phyloP scores from a whole-genome alignment of 2,113 vertebrate species.

The Syngnathus scovelli region DNA sequence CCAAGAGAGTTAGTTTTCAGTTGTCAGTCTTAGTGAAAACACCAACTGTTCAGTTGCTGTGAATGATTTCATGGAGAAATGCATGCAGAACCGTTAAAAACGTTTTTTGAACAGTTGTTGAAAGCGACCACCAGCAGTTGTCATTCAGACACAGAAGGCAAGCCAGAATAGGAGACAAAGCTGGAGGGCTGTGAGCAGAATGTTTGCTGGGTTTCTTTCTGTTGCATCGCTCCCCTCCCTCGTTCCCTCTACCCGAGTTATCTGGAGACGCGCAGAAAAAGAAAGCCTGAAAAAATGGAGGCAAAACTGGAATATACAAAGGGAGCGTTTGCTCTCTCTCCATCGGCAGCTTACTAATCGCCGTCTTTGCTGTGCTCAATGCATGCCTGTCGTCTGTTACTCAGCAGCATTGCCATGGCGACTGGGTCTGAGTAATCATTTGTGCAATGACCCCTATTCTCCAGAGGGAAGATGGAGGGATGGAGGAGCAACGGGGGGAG shows the following conservation, averaged over 20 bases:
- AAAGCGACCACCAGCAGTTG: constrained; percentile 38
- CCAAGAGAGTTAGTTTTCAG: background rate
- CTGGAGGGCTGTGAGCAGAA: constrained; percentile 56
- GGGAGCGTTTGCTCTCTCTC: constrained; percentile 72
- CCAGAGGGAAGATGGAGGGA: constrained; percentile 72
- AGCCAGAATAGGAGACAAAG: constrained; percentile 57
- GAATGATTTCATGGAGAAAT: background rate
- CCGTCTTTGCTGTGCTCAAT: constrained; percentile 82
- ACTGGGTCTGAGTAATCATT: constrained; percentile 96
- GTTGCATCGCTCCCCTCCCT: constrained; percentile 38
- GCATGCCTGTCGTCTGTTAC: constrained; percentile 84
- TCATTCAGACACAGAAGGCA: constrained; percentile 49
- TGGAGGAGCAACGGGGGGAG: constrained; percentile 34
- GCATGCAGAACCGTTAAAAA: constrained; percentile 18
- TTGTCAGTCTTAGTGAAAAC: background rate
- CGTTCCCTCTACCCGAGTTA: constrained; percentile 49
- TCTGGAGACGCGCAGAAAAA: constrained; percentile 55
- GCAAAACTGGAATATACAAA: constrained; percentile 65
- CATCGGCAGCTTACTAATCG: constrained; percentile 80
- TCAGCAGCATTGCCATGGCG: constrained; percentile 85
- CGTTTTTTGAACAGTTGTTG: constrained; percentile 29
- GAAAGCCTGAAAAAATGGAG: constrained; percentile 52
- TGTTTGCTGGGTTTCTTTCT: constrained; percentile 50
- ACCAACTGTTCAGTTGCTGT: background rate
- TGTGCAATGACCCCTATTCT: constrained; percentile 96